Conservation (phyloP, 1,140 invertebrate genomes). For the Bombus confusus region DNA sequence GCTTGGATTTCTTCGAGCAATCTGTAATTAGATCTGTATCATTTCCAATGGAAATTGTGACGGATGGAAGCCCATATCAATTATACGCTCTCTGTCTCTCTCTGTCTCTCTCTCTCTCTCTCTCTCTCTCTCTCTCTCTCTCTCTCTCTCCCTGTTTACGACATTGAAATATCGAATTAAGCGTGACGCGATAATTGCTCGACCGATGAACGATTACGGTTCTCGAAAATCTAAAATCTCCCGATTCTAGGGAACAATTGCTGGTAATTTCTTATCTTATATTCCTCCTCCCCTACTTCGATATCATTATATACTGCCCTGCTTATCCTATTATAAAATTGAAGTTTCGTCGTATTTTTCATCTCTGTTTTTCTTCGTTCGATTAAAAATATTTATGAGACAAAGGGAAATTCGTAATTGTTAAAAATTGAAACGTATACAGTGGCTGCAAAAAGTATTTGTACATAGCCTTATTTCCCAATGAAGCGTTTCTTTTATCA, state of each 20-base stretch:
- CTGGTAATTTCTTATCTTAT: neutral
- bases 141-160: neutral
- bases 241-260: neutral
- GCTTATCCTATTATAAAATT: too few species aligned
- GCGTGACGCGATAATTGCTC: neutral
- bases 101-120: too few species aligned
- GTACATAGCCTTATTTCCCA: too few species aligned
- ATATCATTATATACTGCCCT: too few species aligned
- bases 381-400: too few species aligned
- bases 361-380: too few species aligned
- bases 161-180: slow-evolving; percentile 32
- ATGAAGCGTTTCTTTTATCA: too few species aligned
- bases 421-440: neutral
- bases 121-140: too few species aligned
- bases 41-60: slow-evolving; percentile 37
- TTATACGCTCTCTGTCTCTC: slow-evolving; percentile 8
- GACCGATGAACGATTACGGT: neutral
- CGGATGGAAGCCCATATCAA: slow-evolving; percentile 17
- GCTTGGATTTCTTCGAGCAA: slow-evolving; percentile 27
- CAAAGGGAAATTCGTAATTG: neutral
- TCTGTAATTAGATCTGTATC: slow-evolving; percentile 51
- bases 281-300: neutral
- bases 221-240: neutral
- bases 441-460: too few species aligned
- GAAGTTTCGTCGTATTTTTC: too few species aligned